These are phyloP conservation scores for Diabrotica balteata DNA, from an alignment of 2,888 invertebrate genomes.

Conservation along the genomic window DNA sequence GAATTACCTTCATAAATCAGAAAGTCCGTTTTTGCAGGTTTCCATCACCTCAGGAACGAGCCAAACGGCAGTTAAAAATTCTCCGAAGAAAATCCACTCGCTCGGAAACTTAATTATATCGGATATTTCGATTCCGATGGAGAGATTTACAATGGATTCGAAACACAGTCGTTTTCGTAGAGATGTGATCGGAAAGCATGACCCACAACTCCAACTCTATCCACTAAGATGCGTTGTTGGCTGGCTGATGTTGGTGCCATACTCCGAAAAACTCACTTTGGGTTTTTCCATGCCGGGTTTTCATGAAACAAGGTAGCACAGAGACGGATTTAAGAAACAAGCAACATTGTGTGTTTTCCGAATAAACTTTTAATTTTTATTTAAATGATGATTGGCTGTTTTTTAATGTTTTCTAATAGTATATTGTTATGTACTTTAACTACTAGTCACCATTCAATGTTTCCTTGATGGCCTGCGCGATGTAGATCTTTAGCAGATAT, in stretches of 20 bases:
- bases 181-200: constrained; percentile 52
- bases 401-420: no score
- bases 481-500: no score
- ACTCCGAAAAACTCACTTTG: constrained; percentile 6
- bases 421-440: no score
- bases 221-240: constrained; percentile 5
- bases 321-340: not conserved
- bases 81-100: constrained; percentile 53
- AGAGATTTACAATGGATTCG: constrained; percentile 57
- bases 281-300: constrained; percentile 27
- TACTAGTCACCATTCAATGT: no score
- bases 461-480: no score
- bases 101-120: constrained; percentile 59
- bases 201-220: constrained; percentile 29
- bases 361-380: no score
- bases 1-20: constrained; percentile 13
- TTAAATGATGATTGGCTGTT: no score
- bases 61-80: constrained; percentile 29
- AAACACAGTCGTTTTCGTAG: constrained; percentile 25
- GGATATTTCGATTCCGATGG: constrained; percentile 55
- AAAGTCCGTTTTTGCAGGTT: constrained; percentile 12
- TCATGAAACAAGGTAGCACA: constrained; percentile 10
- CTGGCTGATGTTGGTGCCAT: not conserved
- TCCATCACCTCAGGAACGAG: constrained; percentile 19
- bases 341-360: no score